phyloP scores from a whole-genome alignment of 2,888 invertebrate species.

The Caenorhabditis japonica region DNA sequence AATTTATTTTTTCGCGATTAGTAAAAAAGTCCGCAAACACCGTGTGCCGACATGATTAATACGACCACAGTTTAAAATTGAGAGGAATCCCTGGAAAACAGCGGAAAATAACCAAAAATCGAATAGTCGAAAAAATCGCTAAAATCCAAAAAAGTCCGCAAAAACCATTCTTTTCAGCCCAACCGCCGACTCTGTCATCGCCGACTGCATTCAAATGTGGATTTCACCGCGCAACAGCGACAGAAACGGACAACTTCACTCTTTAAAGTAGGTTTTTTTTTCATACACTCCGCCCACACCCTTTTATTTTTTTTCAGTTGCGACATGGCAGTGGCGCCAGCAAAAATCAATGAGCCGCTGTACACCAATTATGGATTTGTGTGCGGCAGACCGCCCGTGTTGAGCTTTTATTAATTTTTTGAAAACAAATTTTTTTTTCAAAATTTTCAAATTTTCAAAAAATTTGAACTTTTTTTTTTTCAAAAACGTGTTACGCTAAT shows the following conservation, averaged over 20 bases:
- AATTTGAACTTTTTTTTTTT: too few relatives aligned
- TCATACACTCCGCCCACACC: too few relatives aligned
- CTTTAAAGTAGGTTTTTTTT: constrained; percentile 17
- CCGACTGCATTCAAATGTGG: constrained; percentile 28
- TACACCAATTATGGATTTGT: constrained; percentile 36
- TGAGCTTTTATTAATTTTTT: constrained; percentile 31
- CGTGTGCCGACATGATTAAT: too few relatives aligned
- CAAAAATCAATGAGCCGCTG: constrained; percentile 22
- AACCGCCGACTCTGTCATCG: constrained; percentile 15
- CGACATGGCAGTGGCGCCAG: constrained; percentile 30
- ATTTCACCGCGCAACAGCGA: constrained; percentile 19
- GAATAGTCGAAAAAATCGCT: too few relatives aligned
- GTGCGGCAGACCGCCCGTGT: constrained; percentile 33
- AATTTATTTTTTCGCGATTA: too few relatives aligned
- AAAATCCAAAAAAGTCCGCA: neutral
- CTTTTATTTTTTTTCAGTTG: constrained; percentile 27
- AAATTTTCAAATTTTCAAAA: too few relatives aligned
- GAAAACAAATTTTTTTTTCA: too few relatives aligned
- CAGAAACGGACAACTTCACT: constrained; percentile 29
- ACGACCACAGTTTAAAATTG: too few relatives aligned
- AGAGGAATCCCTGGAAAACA: too few relatives aligned
- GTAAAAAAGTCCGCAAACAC: too few relatives aligned
- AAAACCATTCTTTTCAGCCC: constrained; percentile 22
- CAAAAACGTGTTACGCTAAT: too few relatives aligned
- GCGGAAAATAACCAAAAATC: too few relatives aligned